Evolutionary conservation across 1,140 invertebrate species (phyloP).

Genomic region (Piezodorus guildinii): DNA sequence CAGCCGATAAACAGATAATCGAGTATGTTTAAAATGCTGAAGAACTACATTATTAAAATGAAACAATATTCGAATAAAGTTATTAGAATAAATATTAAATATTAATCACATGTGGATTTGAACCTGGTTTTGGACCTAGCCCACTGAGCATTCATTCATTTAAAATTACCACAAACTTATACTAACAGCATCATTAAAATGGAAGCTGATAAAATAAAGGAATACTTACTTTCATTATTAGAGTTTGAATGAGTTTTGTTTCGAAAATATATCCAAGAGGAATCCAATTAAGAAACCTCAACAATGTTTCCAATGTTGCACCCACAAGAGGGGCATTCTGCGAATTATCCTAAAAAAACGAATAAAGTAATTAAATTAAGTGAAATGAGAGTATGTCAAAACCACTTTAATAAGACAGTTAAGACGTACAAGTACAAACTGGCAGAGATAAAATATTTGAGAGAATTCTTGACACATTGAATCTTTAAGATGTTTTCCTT

Average conservation of each 20-base stretch:
- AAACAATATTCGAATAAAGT: too few relatives aligned
- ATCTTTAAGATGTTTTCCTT: conserved; percentile 98
- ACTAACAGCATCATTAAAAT: not conserved
- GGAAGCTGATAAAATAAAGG: not conserved
- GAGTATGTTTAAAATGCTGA: too few relatives aligned
- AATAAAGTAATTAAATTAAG: too few relatives aligned
- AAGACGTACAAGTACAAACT: conserved; percentile 74
- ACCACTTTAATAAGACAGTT: not conserved
- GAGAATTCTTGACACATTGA: conserved; percentile 99
- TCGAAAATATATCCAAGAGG: conserved; percentile 99
- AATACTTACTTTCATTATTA: conserved; percentile 73
- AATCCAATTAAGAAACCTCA: conserved; percentile 98
- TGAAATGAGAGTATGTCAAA: too few relatives aligned
- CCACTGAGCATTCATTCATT: too few relatives aligned
- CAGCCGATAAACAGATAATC: too few relatives aligned
- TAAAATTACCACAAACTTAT: too few relatives aligned
- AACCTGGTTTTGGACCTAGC: too few relatives aligned
- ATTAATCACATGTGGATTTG: too few relatives aligned
- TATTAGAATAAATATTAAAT: too few relatives aligned
- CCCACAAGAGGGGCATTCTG: conserved; percentile 89
- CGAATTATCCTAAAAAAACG: conserved; percentile 82
- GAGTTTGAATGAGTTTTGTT: conserved; percentile 88
- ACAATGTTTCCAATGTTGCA: conserved; percentile 87
- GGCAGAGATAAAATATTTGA: conserved; percentile 94
- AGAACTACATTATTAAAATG: too few relatives aligned